Percentiles rank a stretch among this genome's conserved stretches.
Conservation (phyloP, 2,113 vertebrate genomes). For the Amblyopsis rosae region DNA sequence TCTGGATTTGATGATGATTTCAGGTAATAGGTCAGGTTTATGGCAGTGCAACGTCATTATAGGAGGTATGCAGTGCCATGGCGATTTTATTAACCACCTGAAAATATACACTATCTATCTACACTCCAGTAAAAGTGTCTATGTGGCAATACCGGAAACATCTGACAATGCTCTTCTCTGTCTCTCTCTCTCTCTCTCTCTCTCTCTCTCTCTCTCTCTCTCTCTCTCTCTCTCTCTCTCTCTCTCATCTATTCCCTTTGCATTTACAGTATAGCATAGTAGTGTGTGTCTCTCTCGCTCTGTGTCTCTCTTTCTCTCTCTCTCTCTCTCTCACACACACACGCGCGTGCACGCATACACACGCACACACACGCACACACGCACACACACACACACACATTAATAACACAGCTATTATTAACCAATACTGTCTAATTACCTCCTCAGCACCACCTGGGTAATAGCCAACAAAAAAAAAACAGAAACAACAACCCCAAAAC, state of each 20-base stretch:
- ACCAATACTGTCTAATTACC: constrained; percentile 67
- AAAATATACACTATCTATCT: no score
- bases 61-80: no score
- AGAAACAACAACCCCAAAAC: constrained; percentile 1
- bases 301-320: not conserved
- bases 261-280: not conserved
- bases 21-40: no score
- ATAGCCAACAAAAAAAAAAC: constrained; percentile 27
- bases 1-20: no score
- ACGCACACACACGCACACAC: no score
- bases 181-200: not conserved
- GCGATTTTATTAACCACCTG: no score
- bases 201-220: not conserved
- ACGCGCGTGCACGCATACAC: constrained; percentile 23
- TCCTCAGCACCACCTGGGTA: constrained; percentile 58
- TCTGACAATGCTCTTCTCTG: not conserved
- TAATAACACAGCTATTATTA: constrained; percentile 64
- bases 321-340: not conserved
- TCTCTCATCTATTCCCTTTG: not conserved
- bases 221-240: not conserved
- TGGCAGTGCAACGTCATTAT: no score
- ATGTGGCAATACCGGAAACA: no score
- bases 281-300: not conserved
- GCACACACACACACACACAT: constrained; percentile 7
- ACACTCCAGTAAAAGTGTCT: no score